These are phyloP conservation scores for Aviceda subcristata DNA, from an alignment of 2,113 vertebrate genomes.

Conservation along the genomic window DNA sequence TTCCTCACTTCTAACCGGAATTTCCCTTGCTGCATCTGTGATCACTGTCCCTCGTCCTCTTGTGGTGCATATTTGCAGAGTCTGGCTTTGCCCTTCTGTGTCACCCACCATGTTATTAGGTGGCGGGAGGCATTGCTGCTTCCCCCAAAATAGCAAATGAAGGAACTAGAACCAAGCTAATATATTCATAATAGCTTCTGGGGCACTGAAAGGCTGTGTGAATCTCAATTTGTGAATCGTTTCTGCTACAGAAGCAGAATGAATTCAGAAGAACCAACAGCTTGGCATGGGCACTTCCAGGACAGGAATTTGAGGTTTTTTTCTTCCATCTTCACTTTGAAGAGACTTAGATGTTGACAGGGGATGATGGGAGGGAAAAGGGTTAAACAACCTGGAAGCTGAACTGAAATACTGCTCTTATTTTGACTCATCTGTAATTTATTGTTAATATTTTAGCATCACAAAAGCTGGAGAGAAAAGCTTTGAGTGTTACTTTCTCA, in stretches of 20 bases:
- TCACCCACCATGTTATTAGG: neutral
- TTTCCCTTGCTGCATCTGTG: neutral
- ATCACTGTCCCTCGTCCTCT: accelerated
- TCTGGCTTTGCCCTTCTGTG: neutral
- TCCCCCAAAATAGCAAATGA: neutral
- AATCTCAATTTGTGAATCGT: neutral
- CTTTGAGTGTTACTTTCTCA: neutral
- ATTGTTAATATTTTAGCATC: neutral
- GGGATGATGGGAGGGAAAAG: neutral
- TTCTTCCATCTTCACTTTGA: neutral
- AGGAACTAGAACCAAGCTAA: neutral
- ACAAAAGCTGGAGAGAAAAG: neutral
- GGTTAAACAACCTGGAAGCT: neutral
- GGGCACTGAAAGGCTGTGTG: neutral
- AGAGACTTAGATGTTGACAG: neutral
- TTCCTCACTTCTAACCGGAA: neutral
- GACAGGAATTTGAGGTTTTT: neutral
- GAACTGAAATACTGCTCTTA: neutral
- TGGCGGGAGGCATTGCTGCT: neutral
- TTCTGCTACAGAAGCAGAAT: neutral
- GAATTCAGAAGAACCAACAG: neutral
- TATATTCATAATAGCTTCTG: neutral
- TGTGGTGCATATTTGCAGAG: neutral
- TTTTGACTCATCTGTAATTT: neutral
- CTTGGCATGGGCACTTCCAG: neutral